Evolutionary conservation across 2,888 invertebrate genomes (phyloP).

Genomic region (Pammene aurita): DNA sequence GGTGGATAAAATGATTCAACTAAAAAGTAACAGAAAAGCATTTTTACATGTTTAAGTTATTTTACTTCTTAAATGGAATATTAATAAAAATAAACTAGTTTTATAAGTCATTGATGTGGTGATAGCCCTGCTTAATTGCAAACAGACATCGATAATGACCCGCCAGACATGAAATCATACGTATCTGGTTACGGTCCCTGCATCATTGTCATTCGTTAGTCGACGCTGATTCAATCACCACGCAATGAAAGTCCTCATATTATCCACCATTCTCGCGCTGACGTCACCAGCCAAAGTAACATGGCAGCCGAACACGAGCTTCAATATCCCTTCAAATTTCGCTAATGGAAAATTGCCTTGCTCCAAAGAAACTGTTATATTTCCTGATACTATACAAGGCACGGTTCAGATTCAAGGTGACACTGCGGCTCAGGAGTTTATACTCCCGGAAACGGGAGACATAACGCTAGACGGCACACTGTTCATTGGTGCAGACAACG

Average conservation of each 20-base stretch:
- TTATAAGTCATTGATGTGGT: neutral
- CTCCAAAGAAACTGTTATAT: slow-evolving; percentile 69
- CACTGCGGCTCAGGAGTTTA: slow-evolving; percentile 58
- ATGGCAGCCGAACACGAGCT: slow-evolving; percentile 70
- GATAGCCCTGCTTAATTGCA: slow-evolving; percentile 18
- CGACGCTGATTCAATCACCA: slow-evolving; percentile 46
- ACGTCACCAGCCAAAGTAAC: slow-evolving; percentile 60
- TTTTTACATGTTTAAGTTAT: no score
- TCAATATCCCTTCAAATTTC: slow-evolving; percentile 67
- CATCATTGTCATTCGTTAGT: slow-evolving; percentile 57
- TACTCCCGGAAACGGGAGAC: slow-evolving; percentile 72
- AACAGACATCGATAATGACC: slow-evolving; percentile 56
- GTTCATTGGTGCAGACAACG: slow-evolving; percentile 55
- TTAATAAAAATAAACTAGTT: neutral
- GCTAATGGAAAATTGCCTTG: slow-evolving; percentile 68
- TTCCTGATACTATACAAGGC: slow-evolving; percentile 61
- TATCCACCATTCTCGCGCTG: slow-evolving; percentile 42
- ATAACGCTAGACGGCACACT: slow-evolving; percentile 64
- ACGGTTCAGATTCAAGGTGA: slow-evolving; percentile 58
- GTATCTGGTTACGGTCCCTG: slow-evolving; percentile 65
- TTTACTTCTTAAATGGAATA: no score
- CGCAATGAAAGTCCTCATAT: slow-evolving; percentile 32
- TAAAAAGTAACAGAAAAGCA: no score
- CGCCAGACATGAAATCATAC: slow-evolving; percentile 60
- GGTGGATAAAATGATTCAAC: no score